Base-by-base conservation (phyloP, 2,113 vertebrate genomes). In the Columba janthina region DNA sequence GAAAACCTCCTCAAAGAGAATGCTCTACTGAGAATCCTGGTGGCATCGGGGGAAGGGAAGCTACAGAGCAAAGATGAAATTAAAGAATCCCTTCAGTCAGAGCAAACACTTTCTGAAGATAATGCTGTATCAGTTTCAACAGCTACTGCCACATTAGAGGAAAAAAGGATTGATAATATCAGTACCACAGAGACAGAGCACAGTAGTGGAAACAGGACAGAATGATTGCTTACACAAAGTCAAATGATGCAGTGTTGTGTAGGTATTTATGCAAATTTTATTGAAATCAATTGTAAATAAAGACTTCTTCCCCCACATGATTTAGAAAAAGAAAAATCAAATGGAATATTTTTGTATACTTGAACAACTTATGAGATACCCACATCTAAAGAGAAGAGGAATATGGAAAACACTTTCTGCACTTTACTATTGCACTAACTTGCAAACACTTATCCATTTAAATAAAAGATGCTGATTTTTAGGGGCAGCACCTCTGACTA, bases 1-100 rank as follows among this genome's bases (percentile, higher is more conserved):
- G 97, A 99, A 91, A 98, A 88, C 57, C 98, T 99, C 31, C 98
- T 99, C 75, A 97, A 98, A 0, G 98, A 99, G 72, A 99, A 99
- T 91, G 73, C 98, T 1, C 97, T 99, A 96, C 98, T 99, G 88
- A 98, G 98, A 95, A 94, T 98, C 90, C 97, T 99, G 74, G 96
- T 99, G 74, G 97, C 97, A n/a, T 94, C 98, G 1, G 97, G 98
- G 94, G 98, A 98, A 93, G 98, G 97, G 94, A 97, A 96, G 38
- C 95, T 97, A 61, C 94, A 96, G 28, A 95, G 92, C 73, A 96
- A 96, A 93, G 95, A 95, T 3, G 38, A 93, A 60, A 75, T 28
- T 10, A 92, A 95, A 36, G 61, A 69, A 67, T 50, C 75, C 13
- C 28, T 78, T 46, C 89, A 96, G 21, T 67, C 72, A 13, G 84